Base-by-base conservation (phyloP, 1,140 invertebrate species). In the Pectinophora gossypiella region DNA sequence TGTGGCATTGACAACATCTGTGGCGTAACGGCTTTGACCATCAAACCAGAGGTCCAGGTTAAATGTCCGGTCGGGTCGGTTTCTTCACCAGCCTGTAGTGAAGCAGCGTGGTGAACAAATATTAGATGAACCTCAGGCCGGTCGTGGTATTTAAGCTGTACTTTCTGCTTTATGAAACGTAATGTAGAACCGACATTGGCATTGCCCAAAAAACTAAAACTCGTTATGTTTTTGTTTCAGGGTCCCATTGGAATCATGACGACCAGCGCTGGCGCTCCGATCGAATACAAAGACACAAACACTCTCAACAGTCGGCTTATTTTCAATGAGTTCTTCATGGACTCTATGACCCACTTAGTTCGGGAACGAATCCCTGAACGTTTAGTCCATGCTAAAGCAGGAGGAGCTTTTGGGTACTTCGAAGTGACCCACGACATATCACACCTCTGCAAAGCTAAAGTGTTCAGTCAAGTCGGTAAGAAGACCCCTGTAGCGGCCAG, bases 321-420 rank as follows among this genome's bases (percentile, higher is more conserved):
- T 3, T 95, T 97, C 69, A 98, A 99, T 81, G 92, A 93, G 55
- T 91, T 92, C 23, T 95, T 94, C 60, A 81, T 97, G 53, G 97
- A 99, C 73, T 95, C 98, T 74, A 89, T 98, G 65, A 92, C 95
- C 0, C 95, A 97, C 78, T 97, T 99, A 64, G 92, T 94, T 60
- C 85, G 96, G 13, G 98, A 99, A 85, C 90, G 98, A 51, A 99
- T 99, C 64, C 97, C 97, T 0, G 97, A 99, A 81, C 90, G 98
- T 54, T 94, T 98, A 0, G 97, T 98, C 0, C 97, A 99, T 78
- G 97, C 97, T 0, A 98, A 98, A 86, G 97, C 96, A 64, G 95
- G 94, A 27, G 97, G 96, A 32, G 98, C 97, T 2, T 98, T 98
- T 88, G 98, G 98, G 0, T 98, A 97, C 68, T 98, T 99, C 72